Evolutionary conservation across 2,113 vertebrate genomes (phyloP).

Genomic region (Cathartes aura): DNA sequence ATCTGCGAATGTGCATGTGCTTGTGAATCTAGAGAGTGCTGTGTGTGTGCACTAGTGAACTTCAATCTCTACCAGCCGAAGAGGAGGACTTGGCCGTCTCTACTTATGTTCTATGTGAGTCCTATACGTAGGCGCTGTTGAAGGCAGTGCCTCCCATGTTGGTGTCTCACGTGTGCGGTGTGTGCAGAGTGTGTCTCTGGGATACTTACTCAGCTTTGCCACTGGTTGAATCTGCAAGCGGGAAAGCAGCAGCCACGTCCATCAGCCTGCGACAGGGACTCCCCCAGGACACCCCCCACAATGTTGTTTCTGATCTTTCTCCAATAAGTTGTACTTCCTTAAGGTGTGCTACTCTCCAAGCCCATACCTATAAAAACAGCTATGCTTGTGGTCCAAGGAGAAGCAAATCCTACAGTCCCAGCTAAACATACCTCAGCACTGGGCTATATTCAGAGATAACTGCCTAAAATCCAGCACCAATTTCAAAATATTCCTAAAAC

Average conservation of each 20-base stretch:
- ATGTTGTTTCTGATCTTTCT: not conserved
- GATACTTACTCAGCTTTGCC: not conserved
- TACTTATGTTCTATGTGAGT: not conserved
- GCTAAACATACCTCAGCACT: not conserved
- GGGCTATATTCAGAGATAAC: not conserved
- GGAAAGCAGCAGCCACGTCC: not conserved
- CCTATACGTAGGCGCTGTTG: fast-evolving
- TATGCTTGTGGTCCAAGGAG: not conserved
- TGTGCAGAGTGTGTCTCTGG: not conserved
- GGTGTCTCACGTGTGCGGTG: no score
- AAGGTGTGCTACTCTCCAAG: not conserved
- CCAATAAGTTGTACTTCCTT: not conserved
- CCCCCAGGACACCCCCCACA: not conserved
- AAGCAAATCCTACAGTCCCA: not conserved
- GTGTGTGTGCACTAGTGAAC: not conserved
- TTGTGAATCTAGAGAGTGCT: not conserved
- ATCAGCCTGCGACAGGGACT: not conserved
- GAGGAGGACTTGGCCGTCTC: not conserved
- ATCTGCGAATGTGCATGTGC: fast-evolving
- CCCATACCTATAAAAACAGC: not conserved
- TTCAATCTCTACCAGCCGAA: not conserved
- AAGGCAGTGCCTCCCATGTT: not conserved
- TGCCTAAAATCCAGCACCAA: not conserved
- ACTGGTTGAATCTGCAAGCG: not conserved
- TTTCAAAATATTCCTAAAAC: not conserved